Percentiles rank a stretch among this genome's conserved stretches.
phyloP scores from a whole-genome alignment of 2,797 vertebrate genomes.

The Sebastes elongatus region DNA sequence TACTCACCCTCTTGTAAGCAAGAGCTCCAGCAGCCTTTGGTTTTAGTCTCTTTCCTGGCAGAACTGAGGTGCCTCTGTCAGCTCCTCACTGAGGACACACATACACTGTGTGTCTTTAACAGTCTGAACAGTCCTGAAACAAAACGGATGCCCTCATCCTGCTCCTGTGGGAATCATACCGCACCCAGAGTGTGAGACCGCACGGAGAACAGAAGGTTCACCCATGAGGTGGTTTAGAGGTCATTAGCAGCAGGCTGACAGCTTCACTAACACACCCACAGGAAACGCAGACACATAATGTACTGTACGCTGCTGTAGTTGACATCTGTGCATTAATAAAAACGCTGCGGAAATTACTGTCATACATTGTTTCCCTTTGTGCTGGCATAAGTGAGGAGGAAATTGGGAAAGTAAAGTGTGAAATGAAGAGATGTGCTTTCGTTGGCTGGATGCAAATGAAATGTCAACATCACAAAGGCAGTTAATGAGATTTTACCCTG shows the following conservation, averaged over 20 bases:
- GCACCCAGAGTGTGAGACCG: not conserved
- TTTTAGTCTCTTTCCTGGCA: not conserved
- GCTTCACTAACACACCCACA: not conserved
- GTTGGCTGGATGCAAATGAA: slow-evolving; percentile 74
- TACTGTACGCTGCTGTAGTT: not conserved
- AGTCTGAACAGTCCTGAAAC: not conserved
- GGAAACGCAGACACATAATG: not conserved
- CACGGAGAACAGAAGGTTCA: not conserved
- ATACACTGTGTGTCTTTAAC: not conserved
- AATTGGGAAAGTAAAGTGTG: slow-evolving; percentile 73
- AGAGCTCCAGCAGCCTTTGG: no score
- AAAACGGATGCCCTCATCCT: not conserved
- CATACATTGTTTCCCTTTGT: slow-evolving; percentile 60
- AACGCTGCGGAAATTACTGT: slow-evolving; percentile 59
- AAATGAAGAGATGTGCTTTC: slow-evolving; percentile 65
- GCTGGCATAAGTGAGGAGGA: slow-evolving; percentile 46
- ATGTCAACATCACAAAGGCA: slow-evolving; percentile 72
- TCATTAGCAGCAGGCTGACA: not conserved
- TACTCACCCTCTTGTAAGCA: no score
- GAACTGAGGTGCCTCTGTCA: not conserved
- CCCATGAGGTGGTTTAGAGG: not conserved
- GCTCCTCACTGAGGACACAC: not conserved
- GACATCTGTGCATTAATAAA: slow-evolving; percentile 58
- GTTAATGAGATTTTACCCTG: slow-evolving; percentile 74
- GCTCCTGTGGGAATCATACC: not conserved